Base-by-base conservation (phyloP, 1,140 invertebrate genomes). In the Vollenhovia emeryi region DNA sequence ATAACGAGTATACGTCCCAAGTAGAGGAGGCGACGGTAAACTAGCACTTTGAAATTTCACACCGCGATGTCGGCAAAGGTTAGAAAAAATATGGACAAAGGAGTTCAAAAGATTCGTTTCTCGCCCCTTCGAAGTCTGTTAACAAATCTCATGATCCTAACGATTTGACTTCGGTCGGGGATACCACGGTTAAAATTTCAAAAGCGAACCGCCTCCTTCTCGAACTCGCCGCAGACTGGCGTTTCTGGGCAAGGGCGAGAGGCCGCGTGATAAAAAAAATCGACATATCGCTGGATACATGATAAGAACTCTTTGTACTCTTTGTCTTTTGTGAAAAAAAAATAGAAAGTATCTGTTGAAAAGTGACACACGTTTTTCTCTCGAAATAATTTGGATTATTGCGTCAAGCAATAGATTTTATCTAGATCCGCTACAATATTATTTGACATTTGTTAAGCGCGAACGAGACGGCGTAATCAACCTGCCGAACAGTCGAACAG, bases 91-190 rank as follows among this genome's bases (percentile, higher is more conserved):
- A n/a, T 13, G 59, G 73, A 69, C 48, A 75, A 76, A 85, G 52
- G 75, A 62, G 36, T 11, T 43, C 52, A 33, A 64, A 78, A 86
- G 43, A 40, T 27, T 60, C 74, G 24, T 78, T 68, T 75, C 57
- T 45, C 89, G 69, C 50, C 50, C 64, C 71, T 78, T 45, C 40
- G 60, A 52, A 55, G 64, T 74, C 89, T 74, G 74, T 83, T 89
- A 90, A 90, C 89, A 87, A 91, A 88, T 87, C 86, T 86, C 73
- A 66, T 74, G 76, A 87, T 79, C 73, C 86, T 91, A 90, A 88
- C 89, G 87, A 90, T 60, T 73, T 45, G 84, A 83, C 73, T 66
- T 64, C 48, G 36, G 43, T 57, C 43, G 21, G 24, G 36, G 52
- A 80, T 45, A 50, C 55, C 57, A 68, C 33, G 73, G 89, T 90